Evolutionary conservation across 2,797 vertebrate genomes (phyloP).

Genomic region (Epinephelus awoara): DNA sequence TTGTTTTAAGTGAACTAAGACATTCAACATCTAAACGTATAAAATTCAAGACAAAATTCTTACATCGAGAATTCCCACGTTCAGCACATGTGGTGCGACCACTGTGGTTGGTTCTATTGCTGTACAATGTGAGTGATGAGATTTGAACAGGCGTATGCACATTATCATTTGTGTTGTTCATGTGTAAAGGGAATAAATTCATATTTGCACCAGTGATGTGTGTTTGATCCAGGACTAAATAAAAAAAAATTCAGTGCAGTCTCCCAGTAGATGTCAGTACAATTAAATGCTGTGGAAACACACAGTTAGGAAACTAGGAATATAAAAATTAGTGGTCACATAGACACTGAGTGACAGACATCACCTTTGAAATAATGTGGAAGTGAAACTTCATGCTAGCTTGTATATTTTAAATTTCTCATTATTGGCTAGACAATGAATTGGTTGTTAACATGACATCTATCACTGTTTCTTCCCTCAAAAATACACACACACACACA

Average conservation of each 20-base stretch:
- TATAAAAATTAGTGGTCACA: slow-evolving; percentile 43
- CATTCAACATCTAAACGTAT: slow-evolving; percentile 22
- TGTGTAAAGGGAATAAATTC: slow-evolving; percentile 44
- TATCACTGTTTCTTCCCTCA: slow-evolving; percentile 21
- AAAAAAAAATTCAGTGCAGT: slow-evolving; percentile 44
- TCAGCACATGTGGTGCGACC: slow-evolving; percentile 32
- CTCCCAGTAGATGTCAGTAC: slow-evolving; percentile 20
- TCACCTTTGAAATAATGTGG: slow-evolving; percentile 24
- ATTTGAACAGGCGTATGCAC: slow-evolving; percentile 24
- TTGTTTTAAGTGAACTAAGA: slow-evolving; percentile 4
- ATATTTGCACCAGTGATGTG: slow-evolving; percentile 29
- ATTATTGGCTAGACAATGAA: slow-evolving; percentile 5
- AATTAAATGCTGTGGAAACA: slow-evolving; percentile 29
- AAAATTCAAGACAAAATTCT: slow-evolving; percentile 42
- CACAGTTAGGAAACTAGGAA: slow-evolving; percentile 22
- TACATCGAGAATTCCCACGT: not conserved
- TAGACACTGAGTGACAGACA: slow-evolving; percentile 24
- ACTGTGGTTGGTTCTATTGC: slow-evolving; percentile 37
- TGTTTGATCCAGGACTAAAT: slow-evolving; percentile 8
- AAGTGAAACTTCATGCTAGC: slow-evolving; percentile 40
- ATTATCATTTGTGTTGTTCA: slow-evolving; percentile 27
- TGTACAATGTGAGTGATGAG: slow-evolving; percentile 48
- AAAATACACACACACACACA: not conserved
- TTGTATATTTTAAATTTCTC: slow-evolving; percentile 19
- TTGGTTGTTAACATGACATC: slow-evolving; percentile 32